These are phyloP conservation scores for Caenorhabditis uteleia DNA, from an alignment of 2,888 invertebrate species.

Conservation along the genomic window DNA sequence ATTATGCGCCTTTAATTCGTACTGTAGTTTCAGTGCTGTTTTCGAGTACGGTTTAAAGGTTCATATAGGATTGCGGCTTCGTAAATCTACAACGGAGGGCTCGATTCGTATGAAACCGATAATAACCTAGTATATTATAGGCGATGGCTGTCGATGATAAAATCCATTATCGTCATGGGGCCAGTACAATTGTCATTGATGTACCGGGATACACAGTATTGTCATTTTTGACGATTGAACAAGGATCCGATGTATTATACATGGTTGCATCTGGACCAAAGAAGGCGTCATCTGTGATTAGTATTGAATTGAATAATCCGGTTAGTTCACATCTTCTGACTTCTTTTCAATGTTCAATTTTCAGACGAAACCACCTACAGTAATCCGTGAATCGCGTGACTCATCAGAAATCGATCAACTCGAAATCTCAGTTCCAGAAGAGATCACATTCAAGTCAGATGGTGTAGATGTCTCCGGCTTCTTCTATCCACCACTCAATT, in stretches of 20 bases:
- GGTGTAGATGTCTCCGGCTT: slow-evolving; percentile 47
- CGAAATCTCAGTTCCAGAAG: slow-evolving; percentile 70
- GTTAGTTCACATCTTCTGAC: too few species aligned
- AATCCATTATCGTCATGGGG: neutral
- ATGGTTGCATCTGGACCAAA: slow-evolving; percentile 69
- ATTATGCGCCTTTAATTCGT: too few species aligned
- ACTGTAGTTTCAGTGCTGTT: too few species aligned
- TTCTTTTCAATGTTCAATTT: too few species aligned
- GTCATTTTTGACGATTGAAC: slow-evolving; percentile 31
- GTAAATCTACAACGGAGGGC: too few species aligned
- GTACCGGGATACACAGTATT: slow-evolving; percentile 46
- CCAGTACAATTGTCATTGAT: too few species aligned
- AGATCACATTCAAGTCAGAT: slow-evolving; percentile 65
- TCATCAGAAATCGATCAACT: slow-evolving; percentile 41
- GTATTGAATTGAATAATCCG: slow-evolving; percentile 58
- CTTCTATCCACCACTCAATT: slow-evolving; percentile 70
- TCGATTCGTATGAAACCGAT: too few species aligned
- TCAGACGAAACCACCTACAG: too few species aligned
- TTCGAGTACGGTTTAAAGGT: too few species aligned
- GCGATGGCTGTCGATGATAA: too few species aligned
- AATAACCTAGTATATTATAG: too few species aligned
- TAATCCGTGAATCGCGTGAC: slow-evolving; percentile 39
- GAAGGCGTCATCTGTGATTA: slow-evolving; percentile 65
- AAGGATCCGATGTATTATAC: slow-evolving; percentile 61
- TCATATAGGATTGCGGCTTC: too few species aligned